These are phyloP conservation scores for Sterna hirundo DNA, from an alignment of 2,113 vertebrate genomes.

Conservation along the genomic window DNA sequence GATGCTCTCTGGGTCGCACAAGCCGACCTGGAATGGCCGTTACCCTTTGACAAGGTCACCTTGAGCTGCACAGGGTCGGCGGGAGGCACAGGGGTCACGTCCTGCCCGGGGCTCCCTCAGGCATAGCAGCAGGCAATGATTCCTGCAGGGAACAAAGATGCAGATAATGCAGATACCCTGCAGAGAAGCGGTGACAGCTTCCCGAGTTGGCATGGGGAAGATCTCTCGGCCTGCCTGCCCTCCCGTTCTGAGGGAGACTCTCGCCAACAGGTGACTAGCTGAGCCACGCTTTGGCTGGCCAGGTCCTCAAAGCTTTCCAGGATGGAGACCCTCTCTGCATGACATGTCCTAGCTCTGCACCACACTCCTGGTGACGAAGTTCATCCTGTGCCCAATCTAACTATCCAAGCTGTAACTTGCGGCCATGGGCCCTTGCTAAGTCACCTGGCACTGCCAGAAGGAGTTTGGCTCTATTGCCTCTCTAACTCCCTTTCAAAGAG, in stretches of 20 bases:
- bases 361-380: background rate
- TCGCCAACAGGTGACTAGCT: background rate
- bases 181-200: fast-evolving
- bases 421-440: background rate
- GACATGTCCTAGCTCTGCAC: background rate
- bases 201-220: background rate
- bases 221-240: background rate
- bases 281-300: background rate
- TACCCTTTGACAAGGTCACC: background rate
- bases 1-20: background rate
- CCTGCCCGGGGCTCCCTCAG: background rate
- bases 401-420: background rate
- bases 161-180: background rate
- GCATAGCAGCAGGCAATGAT: background rate
- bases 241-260: background rate
- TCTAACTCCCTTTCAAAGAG: background rate
- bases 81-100: fast-evolving
- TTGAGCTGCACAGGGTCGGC: background rate
- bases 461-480: background rate
- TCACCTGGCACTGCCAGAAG: background rate
- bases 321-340: background rate
- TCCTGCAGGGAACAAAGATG: background rate
- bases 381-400: background rate
- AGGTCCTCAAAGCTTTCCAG: background rate
- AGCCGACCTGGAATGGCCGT: background rate